Conservation (phyloP, 1,140 invertebrate genomes). For the Tachypleus tridentatus region DNA sequence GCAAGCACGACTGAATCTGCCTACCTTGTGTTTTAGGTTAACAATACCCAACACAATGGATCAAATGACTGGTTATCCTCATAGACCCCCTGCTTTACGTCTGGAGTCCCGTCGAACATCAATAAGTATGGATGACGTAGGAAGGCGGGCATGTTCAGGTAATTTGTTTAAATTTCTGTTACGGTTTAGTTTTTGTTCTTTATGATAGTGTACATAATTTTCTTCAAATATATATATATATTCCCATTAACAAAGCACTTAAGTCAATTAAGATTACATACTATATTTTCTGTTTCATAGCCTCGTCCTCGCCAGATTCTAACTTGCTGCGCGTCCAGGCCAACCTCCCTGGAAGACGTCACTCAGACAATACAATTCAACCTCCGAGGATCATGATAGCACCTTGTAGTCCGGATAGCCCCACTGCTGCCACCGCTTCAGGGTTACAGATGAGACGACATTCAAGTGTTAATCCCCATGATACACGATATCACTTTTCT, state of each 20-base stretch:
- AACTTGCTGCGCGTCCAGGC: slow-evolving; percentile 73
- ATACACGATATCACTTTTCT: slow-evolving; percentile 47
- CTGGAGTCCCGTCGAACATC: slow-evolving; percentile 26
- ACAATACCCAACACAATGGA: slow-evolving; percentile 11
- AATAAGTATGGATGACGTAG: slow-evolving; percentile 28
- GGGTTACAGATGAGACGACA: slow-evolving; percentile 69
- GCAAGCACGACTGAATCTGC: too few relatives aligned
- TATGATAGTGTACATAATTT: too few relatives aligned
- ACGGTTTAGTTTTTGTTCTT: too few relatives aligned
- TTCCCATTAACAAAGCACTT: too few relatives aligned
- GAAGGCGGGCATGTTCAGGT: slow-evolving; percentile 15
- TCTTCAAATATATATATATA: too few relatives aligned
- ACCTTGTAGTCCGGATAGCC: slow-evolving; percentile 46
- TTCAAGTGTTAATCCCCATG: slow-evolving; percentile 79
- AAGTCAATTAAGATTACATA: too few relatives aligned
- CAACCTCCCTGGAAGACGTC: slow-evolving; percentile 56
- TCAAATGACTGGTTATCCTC: slow-evolving; percentile 22
- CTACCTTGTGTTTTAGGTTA: too few relatives aligned
- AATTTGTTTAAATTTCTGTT: too few relatives aligned
- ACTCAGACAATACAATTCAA: slow-evolving; percentile 73
- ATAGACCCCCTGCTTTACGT: slow-evolving; percentile 24
- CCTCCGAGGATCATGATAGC: slow-evolving; percentile 57
- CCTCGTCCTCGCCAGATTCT: slow-evolving; percentile 63
- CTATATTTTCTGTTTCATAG: slow-evolving; percentile 32
- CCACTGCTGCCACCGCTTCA: slow-evolving; percentile 52